Percentiles rank a stretch among this genome's conserved stretches.
Evolutionary conservation across 2,113 vertebrate genomes (phyloP).

Genomic region (Pionites leucogaster): DNA sequence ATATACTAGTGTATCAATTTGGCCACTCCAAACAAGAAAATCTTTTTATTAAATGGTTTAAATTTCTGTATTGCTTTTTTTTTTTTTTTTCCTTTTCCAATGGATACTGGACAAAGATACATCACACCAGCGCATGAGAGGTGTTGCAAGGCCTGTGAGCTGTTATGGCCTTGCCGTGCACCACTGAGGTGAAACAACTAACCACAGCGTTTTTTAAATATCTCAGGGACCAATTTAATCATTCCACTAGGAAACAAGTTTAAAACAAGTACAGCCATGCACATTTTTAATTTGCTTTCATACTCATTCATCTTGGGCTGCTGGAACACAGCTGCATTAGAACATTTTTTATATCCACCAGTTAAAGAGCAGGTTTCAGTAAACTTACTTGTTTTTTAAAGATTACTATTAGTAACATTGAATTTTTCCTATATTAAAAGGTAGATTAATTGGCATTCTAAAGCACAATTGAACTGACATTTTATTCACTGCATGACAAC

Average conservation of each 20-base stretch:
- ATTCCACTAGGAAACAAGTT: not conserved
- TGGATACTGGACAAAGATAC: not conserved
- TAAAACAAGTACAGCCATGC: not conserved
- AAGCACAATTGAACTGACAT: not conserved
- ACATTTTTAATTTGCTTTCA: not conserved
- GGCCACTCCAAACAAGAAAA: not conserved
- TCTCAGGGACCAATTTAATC: not conserved
- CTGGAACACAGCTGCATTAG: not conserved
- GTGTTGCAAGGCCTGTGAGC: not conserved
- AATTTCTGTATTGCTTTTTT: not conserved
- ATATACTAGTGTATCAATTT: not conserved
- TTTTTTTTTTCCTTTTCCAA: not conserved
- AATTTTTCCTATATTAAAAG: not conserved
- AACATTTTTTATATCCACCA: not conserved
- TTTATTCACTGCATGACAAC: constrained; percentile 4
- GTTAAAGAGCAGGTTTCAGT: not conserved
- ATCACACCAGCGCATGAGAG: not conserved
- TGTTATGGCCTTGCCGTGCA: not conserved
- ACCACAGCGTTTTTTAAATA: not conserved
- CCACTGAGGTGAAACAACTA: not conserved
- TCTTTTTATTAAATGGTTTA: not conserved
- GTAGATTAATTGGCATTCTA: not conserved
- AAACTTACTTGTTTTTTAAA: not conserved
- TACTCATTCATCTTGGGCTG: not conserved
- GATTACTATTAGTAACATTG: not conserved